Conservation (phyloP, 2,113 vertebrate species). For the Peromyscus californicus region DNA sequence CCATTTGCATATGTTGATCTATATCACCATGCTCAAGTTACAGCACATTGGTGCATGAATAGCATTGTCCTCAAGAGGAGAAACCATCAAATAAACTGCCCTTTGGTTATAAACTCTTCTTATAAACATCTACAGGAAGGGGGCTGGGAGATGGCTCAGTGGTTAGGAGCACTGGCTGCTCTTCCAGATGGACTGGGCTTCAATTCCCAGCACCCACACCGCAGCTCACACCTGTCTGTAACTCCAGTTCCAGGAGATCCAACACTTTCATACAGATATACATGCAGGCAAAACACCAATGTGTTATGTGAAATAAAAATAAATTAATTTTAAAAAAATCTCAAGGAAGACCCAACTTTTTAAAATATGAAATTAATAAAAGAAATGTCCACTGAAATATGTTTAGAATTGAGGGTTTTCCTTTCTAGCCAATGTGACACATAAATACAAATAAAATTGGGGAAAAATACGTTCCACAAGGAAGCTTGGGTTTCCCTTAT, state of each 20-base stretch:
- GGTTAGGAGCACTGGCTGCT: too few species aligned
- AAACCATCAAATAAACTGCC: conserved; percentile 46
- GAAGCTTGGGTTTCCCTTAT: conserved; percentile 1
- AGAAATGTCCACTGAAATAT: background rate
- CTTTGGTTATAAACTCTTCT: conserved; percentile 16
- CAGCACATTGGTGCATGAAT: background rate
- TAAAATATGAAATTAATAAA: background rate
- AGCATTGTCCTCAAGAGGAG: conserved; percentile 46
- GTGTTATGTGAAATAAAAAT: too few species aligned
- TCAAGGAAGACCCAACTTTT: background rate
- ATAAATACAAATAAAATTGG: conserved; percentile 11
- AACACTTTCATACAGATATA: too few species aligned
- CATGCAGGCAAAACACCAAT: too few species aligned
- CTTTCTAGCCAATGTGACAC: background rate
- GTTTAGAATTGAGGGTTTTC: conserved; percentile 10
- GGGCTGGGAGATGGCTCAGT: too few species aligned
- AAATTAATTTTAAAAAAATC: background rate
- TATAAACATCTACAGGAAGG: background rate
- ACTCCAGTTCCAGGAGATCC: too few species aligned
- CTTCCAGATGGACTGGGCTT: too few species aligned
- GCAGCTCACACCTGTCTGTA: too few species aligned
- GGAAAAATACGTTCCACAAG: conserved; percentile 1
- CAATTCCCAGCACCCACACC: too few species aligned
- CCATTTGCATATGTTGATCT: background rate
- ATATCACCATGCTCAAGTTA: background rate